phyloP scores from a whole-genome alignment of 2,797 vertebrate genomes.

The Myotis vivesi region DNA sequence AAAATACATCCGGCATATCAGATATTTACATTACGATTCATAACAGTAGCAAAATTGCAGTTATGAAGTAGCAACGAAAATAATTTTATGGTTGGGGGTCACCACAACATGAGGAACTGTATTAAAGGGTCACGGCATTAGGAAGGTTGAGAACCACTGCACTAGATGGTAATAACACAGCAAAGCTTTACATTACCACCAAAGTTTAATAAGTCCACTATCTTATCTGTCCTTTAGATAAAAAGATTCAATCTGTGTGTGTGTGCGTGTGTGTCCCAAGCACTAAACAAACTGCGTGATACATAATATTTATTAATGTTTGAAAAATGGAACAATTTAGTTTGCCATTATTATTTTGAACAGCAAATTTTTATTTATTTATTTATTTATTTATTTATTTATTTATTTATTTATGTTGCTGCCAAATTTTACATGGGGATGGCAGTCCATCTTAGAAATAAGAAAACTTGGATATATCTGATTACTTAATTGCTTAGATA shows the following conservation, averaged over 20 bases:
- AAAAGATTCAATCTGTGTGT: not conserved
- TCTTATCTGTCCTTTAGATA: not conserved
- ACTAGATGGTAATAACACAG: not conserved
- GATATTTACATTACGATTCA: no score
- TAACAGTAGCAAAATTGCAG: no score
- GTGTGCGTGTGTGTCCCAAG: not conserved
- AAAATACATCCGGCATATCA: no score
- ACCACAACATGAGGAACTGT: no score
- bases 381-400: not conserved
- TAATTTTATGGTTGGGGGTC: no score
- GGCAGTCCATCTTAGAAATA: not conserved
- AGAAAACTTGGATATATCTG: not conserved
- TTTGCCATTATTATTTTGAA: conserved; percentile 4
- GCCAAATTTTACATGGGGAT: not conserved
- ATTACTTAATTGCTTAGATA: not conserved
- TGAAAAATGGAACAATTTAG: not conserved
- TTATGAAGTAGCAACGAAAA: no score
- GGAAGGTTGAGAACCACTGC: not conserved
- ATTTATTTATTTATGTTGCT: not conserved
- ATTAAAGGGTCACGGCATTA: no score
- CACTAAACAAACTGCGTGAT: not conserved
- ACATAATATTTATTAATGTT: not conserved
- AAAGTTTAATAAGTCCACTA: not conserved
- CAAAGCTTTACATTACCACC: conserved; percentile 20
- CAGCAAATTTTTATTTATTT: not conserved